phyloP scores from a whole-genome alignment of 2,888 invertebrate genomes.

The Anagyrus pseudococci region DNA sequence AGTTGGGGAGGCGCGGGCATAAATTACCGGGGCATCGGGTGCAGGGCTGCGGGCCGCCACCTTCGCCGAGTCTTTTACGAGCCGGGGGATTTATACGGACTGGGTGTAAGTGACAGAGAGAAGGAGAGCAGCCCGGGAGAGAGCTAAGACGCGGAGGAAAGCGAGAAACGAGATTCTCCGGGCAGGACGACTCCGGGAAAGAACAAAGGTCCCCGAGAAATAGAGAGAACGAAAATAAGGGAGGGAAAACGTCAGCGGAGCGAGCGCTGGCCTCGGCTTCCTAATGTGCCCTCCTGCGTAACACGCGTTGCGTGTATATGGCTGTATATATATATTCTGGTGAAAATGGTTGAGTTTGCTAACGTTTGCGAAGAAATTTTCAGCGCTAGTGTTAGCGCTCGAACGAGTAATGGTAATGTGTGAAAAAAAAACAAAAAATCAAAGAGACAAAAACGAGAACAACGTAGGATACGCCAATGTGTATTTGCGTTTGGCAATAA shows the following conservation, averaged over 20 bases:
- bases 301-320: no score
- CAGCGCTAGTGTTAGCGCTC: no score
- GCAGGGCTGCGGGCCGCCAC: conserved; percentile 41
- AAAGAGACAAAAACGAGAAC: no score
- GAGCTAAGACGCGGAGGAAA: conserved; percentile 13
- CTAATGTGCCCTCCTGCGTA: no score
- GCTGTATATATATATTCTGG: no score
- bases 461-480: no score
- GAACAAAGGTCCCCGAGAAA: conserved; percentile 34
- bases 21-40: conserved; percentile 53
- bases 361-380: no score
- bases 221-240: conserved; percentile 1
- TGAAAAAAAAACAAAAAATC: no score
- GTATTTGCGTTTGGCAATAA: no score
- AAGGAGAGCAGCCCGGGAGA: conserved; percentile 38
- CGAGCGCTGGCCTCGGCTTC: neutral
- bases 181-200: conserved; percentile 41
- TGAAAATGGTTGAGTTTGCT: no score
- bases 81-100: conserved; percentile 52
- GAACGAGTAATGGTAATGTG: no score
- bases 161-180: neutral
- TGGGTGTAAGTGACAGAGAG: conserved; percentile 55
- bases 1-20: conserved; percentile 38
- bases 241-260: neutral
- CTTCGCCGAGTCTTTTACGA: conserved; percentile 46